phyloP scores from a whole-genome alignment of 2,888 invertebrate species.

The Rhagonycha lutea region DNA sequence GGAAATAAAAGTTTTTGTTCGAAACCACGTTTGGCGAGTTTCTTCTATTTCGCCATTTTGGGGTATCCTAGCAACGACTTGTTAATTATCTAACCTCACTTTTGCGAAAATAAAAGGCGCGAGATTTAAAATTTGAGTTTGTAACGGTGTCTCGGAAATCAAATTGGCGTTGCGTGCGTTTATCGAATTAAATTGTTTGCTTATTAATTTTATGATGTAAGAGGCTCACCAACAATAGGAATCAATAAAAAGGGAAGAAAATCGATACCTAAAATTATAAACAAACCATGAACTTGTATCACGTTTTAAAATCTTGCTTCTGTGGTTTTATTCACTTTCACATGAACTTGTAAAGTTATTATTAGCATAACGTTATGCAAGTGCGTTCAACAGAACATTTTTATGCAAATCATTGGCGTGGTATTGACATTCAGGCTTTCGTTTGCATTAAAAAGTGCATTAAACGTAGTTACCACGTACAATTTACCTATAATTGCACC shows the following conservation, averaged over 20 bases:
- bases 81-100: background rate
- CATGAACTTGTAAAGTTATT: slow-evolving; percentile 33
- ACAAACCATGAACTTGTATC: slow-evolving; percentile 23
- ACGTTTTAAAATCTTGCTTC: slow-evolving; percentile 18
- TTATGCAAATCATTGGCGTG: slow-evolving; percentile 42
- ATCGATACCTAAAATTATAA: background rate
- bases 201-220: background rate
- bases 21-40: background rate
- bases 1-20: background rate
- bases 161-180: background rate
- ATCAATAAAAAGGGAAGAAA: background rate
- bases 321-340: slow-evolving; percentile 30
- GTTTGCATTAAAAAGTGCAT: slow-evolving; percentile 1
- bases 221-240: background rate
- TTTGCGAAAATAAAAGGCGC: background rate
- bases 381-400: slow-evolving; percentile 39
- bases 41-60: background rate
- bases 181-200: background rate
- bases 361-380: slow-evolving; percentile 39
- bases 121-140: background rate
- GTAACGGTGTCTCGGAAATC: background rate
- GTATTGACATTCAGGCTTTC: slow-evolving; percentile 37
- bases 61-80: too few species aligned
- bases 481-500: background rate
- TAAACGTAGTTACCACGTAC: background rate